Evolutionary conservation across 2,888 invertebrate genomes (phyloP).

Genomic region (Nematopogon swammerdamellus): DNA sequence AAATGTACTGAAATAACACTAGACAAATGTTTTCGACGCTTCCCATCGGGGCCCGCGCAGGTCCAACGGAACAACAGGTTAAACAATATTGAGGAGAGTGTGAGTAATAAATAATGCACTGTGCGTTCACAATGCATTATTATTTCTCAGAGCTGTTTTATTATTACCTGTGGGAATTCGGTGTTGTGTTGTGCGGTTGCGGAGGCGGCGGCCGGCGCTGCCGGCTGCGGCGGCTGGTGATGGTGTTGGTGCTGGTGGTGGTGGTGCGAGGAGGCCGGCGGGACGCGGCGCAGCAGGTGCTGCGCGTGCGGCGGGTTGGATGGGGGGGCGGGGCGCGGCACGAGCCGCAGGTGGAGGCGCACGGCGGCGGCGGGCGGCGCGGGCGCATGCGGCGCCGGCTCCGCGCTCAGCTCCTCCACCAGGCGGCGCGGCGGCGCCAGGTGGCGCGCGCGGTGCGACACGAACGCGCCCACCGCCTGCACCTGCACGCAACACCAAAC

Average conservation of each 20-base stretch:
- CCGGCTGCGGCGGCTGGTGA: constrained; percentile 21
- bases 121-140: too few relatives aligned
- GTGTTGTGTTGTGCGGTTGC: neutral
- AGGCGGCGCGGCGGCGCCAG: constrained; percentile 67
- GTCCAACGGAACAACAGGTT: too few relatives aligned
- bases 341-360: constrained; percentile 55
- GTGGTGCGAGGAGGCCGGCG: constrained; percentile 15
- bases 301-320: constrained; percentile 13
- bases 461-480: constrained; percentile 75
- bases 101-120: too few relatives aligned
- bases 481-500: constrained; percentile 34
- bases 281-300: constrained; percentile 15
- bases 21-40: too few relatives aligned
- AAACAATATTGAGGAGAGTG: too few relatives aligned
- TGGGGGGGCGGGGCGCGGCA: constrained; percentile 22
- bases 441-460: constrained; percentile 75
- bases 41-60: too few relatives aligned
- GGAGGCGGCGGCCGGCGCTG: constrained; percentile 17
- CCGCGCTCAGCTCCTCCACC: constrained; percentile 65
- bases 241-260: constrained; percentile 16
- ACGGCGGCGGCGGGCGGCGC: constrained; percentile 62
- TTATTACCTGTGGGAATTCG: neutral
- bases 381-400: constrained; percentile 57
- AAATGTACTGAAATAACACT: too few relatives aligned
- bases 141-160: neutral